Base-by-base conservation (phyloP, 2,113 vertebrate species). In the Pogona vitticeps region DNA sequence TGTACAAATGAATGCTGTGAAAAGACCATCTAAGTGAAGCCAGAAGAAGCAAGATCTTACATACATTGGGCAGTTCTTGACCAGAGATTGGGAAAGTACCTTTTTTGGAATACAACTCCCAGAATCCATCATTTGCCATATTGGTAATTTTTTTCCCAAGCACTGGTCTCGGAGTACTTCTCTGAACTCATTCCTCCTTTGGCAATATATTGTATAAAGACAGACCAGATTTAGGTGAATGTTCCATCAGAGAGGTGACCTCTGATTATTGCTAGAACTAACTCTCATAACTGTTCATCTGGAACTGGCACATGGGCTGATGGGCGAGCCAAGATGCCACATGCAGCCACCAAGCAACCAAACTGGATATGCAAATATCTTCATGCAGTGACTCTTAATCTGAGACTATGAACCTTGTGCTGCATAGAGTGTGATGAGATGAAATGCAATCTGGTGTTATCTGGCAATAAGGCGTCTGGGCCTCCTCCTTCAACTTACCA, bases 311-410 rank as follows among this genome's bases (percentile, higher is more conserved):
- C 61, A 7, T 36, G 36, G 75, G 31, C 40, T 18, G 42, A 38
- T 7, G 42, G 1, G 23, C 63, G 31, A 70, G n/a, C 21, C n/a
- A n/a, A 67, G 73, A 77, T 31, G 68, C 83, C 83, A 56, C 21
- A 56, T n/a, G 1, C 63, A 78, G 84, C 65, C 76, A 79, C 12
- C 38, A 75, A 85, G 63, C 84, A 77, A 85, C 75, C 42, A 68
- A 68, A 68, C 77, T 77, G 40, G 42, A 77, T 77, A 33, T 77
- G 75, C 61, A 68, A 52, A 77, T 65, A 52, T 56, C 75, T 77
- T 56, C 40, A 31, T 2, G 15, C 42, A 36, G 6, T 36, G 6
- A 38, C 46, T 58, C 23, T 70, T 78, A 67, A 68, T 75, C 83
- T 28, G 75, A 13, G 75, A 33, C 84, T 70, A 59, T 20, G 8